A percentile compares a stretch with the other conserved stretches of the same genome.
Evolutionary conservation across 2,797 vertebrate species (phyloP).

Genomic region (Siniperca undulata): DNA sequence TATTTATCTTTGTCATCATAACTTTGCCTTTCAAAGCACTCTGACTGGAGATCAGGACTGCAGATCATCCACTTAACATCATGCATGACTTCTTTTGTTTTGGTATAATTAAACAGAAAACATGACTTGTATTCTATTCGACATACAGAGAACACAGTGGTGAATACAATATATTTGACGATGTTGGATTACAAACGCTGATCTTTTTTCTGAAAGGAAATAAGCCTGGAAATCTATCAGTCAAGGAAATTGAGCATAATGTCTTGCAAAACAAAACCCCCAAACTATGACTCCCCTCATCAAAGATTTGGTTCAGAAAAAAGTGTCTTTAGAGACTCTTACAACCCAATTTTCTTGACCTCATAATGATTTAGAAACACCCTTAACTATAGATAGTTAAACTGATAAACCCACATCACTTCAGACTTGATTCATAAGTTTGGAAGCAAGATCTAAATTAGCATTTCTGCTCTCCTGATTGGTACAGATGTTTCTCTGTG

Average conservation of each 20-base stretch:
- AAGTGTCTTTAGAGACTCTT: background rate
- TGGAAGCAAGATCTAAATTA: background rate
- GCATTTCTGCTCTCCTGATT: background rate
- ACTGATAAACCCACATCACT: background rate
- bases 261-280: constrained; percentile 70
- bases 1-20: background rate
- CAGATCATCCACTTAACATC: constrained; percentile 35
- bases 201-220: constrained; percentile 80
- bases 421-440: background rate
- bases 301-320: constrained; percentile 8
- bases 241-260: constrained; percentile 70
- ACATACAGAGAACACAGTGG: constrained; percentile 55
- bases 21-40: constrained; percentile 55
- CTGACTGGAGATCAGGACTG: constrained; percentile 63
- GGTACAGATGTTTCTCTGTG: background rate
- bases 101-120: constrained; percentile 12
- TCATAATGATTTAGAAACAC: background rate
- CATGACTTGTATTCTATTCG: constrained; percentile 6
- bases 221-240: constrained; percentile 80
- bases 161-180: constrained; percentile 84
- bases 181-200: constrained; percentile 76
- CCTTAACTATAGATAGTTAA: background rate
- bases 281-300: constrained; percentile 14
- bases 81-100: constrained; percentile 28
- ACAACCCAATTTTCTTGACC: background rate